Conservation (phyloP, 1,140 invertebrate genomes). For the Platyura marginata region DNA sequence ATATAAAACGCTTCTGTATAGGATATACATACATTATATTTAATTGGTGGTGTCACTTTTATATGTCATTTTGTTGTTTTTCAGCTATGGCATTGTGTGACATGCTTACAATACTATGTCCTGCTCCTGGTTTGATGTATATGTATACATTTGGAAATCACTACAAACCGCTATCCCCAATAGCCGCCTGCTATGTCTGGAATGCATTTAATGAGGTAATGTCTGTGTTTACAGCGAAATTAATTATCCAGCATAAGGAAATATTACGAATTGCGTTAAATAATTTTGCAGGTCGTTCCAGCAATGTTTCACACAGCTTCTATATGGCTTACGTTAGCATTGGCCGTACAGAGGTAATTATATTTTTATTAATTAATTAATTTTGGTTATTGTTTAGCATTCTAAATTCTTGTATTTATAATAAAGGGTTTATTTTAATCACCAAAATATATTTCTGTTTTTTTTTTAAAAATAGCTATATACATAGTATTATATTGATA, state of each 20-base stretch:
- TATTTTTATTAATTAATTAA: neutral
- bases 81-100: constrained; percentile 77
- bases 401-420: too few species aligned
- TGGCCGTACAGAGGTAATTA: constrained; percentile 56
- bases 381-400: too few species aligned
- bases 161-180: constrained; percentile 51
- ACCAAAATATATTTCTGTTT: too few species aligned
- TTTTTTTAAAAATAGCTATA: too few species aligned
- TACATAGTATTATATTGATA: too few species aligned
- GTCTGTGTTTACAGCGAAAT: constrained; percentile 2
- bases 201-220: constrained; percentile 60
- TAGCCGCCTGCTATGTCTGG: constrained; percentile 58
- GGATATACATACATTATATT: too few species aligned
- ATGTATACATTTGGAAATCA: constrained; percentile 82
- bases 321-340: constrained; percentile 73
- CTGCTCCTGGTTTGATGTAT: constrained; percentile 72
- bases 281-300: constrained; percentile 42
- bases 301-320: constrained; percentile 83
- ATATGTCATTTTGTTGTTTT: constrained; percentile 3
- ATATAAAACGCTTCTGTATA: too few species aligned
- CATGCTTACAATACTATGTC: constrained; percentile 77
- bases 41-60: neutral
- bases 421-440: too few species aligned
- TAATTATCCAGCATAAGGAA: neutral
- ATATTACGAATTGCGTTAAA: constrained; percentile 1